phyloP scores from a whole-genome alignment of 2,888 invertebrate species.

The Rhodophaea formosa region DNA sequence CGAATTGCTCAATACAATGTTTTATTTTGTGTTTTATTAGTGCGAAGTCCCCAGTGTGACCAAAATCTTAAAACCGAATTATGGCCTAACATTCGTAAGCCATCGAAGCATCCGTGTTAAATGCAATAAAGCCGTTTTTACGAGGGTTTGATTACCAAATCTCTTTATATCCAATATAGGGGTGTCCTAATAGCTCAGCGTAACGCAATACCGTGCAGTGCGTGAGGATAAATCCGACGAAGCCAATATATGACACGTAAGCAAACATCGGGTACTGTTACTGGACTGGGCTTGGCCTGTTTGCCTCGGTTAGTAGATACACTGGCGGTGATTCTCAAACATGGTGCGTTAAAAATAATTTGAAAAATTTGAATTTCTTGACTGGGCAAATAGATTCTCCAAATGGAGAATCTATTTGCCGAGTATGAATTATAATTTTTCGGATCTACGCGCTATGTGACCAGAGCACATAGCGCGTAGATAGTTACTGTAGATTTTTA shows the following conservation, averaged over 20 bases:
- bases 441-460: no score
- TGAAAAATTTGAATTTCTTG: no score
- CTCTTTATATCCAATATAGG: constrained; percentile 25
- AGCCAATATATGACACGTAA: constrained; percentile 82
- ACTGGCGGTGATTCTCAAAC: constrained; percentile 64
- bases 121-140: constrained; percentile 26
- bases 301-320: constrained; percentile 60
- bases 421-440: no score
- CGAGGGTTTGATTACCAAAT: constrained; percentile 47
- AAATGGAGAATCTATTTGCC: no score
- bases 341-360: constrained; percentile 26
- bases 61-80: constrained; percentile 4
- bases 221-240: constrained; percentile 75
- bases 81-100: constrained; percentile 14
- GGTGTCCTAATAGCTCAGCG: constrained; percentile 46
- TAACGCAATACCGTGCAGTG: constrained; percentile 65
- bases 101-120: constrained; percentile 19
- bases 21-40: not conserved
- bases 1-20: not conserved
- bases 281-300: constrained; percentile 54
- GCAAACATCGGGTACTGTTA: constrained; percentile 65
- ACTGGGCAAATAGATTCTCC: no score
- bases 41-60: not conserved
- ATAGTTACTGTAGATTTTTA: no score
- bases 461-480: no score